phyloP scores from a whole-genome alignment of 2,888 invertebrate species.

The Phalera bucephala region DNA sequence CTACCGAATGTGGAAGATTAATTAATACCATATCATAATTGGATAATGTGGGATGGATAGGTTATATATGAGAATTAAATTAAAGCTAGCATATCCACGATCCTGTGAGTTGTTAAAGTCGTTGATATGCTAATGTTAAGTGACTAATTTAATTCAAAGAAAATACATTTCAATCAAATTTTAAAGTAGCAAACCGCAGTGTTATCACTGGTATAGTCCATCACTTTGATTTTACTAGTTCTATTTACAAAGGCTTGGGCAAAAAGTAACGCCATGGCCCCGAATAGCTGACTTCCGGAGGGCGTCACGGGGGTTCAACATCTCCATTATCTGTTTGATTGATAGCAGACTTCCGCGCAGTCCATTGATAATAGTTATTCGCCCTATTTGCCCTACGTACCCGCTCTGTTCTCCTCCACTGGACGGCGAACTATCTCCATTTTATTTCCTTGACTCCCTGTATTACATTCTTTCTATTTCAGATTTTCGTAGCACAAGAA shows the following conservation, averaged over 20 bases:
- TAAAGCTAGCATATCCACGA: too few relatives aligned
- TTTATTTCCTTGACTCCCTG: slow-evolving; percentile 43
- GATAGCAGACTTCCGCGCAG: slow-evolving; percentile 69
- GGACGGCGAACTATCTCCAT: slow-evolving; percentile 32
- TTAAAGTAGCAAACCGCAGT: too few relatives aligned
- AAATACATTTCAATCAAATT: too few relatives aligned
- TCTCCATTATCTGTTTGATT: slow-evolving; percentile 74
- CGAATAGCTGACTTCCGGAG: slow-evolving; percentile 55
- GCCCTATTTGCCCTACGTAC: slow-evolving; percentile 51
- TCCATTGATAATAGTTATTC: slow-evolving; percentile 51
- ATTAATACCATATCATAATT: slow-evolving; percentile 1
- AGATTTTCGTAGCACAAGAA: slow-evolving; percentile 33
- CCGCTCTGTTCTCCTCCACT: slow-evolving; percentile 8
- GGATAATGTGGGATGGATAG: too few relatives aligned
- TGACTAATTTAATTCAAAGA: too few relatives aligned
- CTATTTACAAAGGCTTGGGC: slow-evolving; percentile 4
- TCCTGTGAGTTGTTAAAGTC: too few relatives aligned
- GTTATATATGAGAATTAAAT: too few relatives aligned
- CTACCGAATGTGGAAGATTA: slow-evolving; percentile 8
- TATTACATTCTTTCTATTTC: slow-evolving; percentile 45
- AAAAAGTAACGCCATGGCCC: slow-evolving; percentile 34
- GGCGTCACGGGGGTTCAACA: slow-evolving; percentile 62
- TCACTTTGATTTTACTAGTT: too few relatives aligned
- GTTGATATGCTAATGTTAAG: too few relatives aligned
- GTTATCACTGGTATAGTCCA: too few relatives aligned